phyloP scores from a whole-genome alignment of 2,888 invertebrate genomes.

The Chaitophorus viminalis region DNA sequence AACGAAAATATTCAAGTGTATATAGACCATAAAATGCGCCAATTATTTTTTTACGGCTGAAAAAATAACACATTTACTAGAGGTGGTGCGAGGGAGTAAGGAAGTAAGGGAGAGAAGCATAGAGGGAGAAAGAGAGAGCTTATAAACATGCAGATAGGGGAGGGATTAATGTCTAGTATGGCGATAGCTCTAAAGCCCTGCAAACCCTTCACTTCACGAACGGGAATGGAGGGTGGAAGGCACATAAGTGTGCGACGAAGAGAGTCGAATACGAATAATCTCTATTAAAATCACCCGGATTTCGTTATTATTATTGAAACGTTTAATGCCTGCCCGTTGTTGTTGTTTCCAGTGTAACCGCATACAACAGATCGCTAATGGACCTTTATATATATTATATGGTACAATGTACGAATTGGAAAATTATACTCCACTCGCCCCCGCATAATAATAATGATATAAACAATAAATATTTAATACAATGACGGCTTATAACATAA shows the following conservation, averaged over 20 bases:
- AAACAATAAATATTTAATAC: neutral
- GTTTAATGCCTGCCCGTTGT: constrained; percentile 20
- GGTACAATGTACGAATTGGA: neutral
- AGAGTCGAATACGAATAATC: constrained; percentile 19
- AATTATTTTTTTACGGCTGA: constrained; percentile 61
- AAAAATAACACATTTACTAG: constrained; percentile 50
- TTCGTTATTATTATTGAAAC: constrained; percentile 44
- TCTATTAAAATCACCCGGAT: constrained; percentile 40
- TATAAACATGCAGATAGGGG: constrained; percentile 3
- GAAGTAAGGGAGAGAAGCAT: neutral
- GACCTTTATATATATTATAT: neutral
- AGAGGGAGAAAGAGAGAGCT: neutral
- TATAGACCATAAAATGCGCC: constrained; percentile 37
- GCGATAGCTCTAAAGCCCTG: constrained; percentile 25
- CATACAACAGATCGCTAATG: neutral
- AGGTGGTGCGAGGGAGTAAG: neutral
- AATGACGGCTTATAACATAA: neutral
- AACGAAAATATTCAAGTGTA: constrained; percentile 41
- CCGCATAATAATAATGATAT: no score
- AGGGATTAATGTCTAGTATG: constrained; percentile 35
- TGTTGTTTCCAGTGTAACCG: constrained; percentile 14
- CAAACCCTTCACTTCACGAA: neutral
- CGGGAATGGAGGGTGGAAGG: neutral
- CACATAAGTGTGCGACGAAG: neutral
- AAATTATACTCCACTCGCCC: neutral